Conservation (phyloP, 2,113 vertebrate species). For the Phycodurus eques region DNA sequence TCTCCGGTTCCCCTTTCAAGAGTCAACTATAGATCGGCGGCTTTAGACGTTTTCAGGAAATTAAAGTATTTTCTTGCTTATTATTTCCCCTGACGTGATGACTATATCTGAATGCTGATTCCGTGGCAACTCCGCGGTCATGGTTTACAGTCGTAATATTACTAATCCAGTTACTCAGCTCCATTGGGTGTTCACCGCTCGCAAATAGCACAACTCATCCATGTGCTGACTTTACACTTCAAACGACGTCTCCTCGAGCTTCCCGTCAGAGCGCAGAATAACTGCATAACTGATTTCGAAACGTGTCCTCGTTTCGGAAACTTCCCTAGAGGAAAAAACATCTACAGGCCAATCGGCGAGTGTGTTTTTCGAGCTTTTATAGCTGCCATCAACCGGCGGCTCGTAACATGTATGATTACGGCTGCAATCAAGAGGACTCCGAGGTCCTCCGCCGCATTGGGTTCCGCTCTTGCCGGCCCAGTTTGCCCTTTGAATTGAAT, state of each 20-base stretch:
- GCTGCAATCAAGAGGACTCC: conserved; percentile 9
- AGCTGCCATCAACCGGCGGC: conserved; percentile 1
- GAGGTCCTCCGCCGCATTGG: conserved; percentile 20
- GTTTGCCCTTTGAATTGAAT: conserved; percentile 16
- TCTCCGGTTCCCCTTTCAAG: neutral
- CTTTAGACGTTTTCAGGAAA: conserved; percentile 14
- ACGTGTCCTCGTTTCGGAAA: conserved; percentile 5
- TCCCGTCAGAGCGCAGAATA: conserved; percentile 1
- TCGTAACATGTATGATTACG: neutral
- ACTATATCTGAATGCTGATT: conserved; percentile 4
- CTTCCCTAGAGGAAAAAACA: conserved; percentile 1
- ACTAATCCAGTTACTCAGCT: neutral
- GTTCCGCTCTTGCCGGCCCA: conserved; percentile 26
- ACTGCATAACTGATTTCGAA: conserved; percentile 2
- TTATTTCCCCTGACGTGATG: conserved; percentile 5
- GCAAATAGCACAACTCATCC: conserved; percentile 4
- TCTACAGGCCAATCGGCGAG: conserved; percentile 12
- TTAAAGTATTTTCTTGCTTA: neutral
- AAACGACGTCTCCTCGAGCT: conserved; percentile 3
- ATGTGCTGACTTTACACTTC: conserved; percentile 8
- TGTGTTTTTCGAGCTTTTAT: conserved; percentile 18
- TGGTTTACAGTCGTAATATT: neutral
- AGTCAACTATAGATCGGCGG: neutral
- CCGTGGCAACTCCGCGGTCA: neutral
- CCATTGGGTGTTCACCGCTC: neutral